Percentiles rank a stretch among this genome's conserved stretches.
Evolutionary conservation across 2,888 invertebrate genomes (phyloP).

Genomic region (Anodontia alba): DNA sequence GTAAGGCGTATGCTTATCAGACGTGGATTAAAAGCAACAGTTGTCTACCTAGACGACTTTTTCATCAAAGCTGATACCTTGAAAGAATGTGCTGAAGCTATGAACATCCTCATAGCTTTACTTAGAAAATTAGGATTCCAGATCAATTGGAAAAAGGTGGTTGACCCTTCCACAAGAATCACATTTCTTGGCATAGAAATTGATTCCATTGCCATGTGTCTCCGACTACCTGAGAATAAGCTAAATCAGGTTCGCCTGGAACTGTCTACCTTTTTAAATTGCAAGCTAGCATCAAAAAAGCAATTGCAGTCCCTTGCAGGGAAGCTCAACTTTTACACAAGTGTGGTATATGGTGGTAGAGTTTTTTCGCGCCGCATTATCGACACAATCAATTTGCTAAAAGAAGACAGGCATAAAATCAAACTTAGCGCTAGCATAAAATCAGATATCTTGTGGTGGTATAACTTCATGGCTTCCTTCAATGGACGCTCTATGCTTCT

Average conservation of each 20-base stretch:
- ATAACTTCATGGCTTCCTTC: slow-evolving; percentile 17
- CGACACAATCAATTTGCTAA: too few relatives aligned
- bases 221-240: neutral
- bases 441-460: slow-evolving; percentile 18
- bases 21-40: neutral
- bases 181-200: slow-evolving; percentile 7
- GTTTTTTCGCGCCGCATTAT: slow-evolving; percentile 23
- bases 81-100: neutral
- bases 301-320: too few relatives aligned
- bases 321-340: slow-evolving; percentile 28
- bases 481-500: too few relatives aligned
- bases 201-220: slow-evolving; percentile 25
- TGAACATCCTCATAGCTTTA: neutral
- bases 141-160: neutral
- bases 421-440: neutral
- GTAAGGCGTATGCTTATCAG: slow-evolving; percentile 1
- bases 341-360: slow-evolving; percentile 37
- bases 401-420: slow-evolving; percentile 1
- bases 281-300: slow-evolving; percentile 7
- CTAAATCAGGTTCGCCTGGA: neutral
- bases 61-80: slow-evolving; percentile 1
- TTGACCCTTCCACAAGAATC: neutral
- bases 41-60: slow-evolving; percentile 6
- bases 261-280: neutral
- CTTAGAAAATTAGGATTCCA: slow-evolving; percentile 15